Conservation (phyloP, 1,140 invertebrate species). For the Drosophila triauraria region DNA sequence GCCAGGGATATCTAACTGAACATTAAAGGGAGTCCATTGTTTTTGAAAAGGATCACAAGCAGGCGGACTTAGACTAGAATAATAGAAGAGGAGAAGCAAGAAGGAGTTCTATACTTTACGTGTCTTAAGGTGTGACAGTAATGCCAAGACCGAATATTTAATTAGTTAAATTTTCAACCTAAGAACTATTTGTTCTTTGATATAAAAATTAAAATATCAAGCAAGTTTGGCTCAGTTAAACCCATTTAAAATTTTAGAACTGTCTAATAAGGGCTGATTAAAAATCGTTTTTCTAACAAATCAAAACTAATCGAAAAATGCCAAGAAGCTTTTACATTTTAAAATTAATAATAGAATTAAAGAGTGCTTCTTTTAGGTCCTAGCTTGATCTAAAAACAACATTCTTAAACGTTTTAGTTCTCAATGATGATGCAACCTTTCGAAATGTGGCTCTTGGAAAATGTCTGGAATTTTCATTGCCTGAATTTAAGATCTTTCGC, state of each 20-base stretch:
- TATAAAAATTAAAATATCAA: neutral
- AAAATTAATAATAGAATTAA: neutral
- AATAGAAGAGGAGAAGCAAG: too few species aligned
- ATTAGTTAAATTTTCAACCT: neutral
- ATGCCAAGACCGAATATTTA: neutral
- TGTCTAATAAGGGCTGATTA: too few species aligned
- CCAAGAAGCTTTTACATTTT: too few species aligned
- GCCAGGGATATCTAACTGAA: constrained; percentile 13
- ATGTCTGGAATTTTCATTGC: constrained; percentile 18
- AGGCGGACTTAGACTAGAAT: neutral
- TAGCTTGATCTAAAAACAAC: neutral
- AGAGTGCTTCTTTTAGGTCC: too few species aligned
- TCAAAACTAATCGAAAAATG: too few species aligned
- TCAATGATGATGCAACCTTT: neutral
- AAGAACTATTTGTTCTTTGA: neutral
- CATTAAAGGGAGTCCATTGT: constrained; percentile 17
- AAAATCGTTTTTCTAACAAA: too few species aligned
- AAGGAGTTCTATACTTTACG: neutral
- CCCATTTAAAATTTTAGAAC: neutral
- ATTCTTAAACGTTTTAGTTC: neutral
- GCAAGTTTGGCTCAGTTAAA: neutral
- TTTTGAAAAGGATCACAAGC: neutral
- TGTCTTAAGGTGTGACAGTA: neutral
- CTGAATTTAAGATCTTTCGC: constrained; percentile 7
- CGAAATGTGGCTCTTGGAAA: neutral